Evolutionary conservation across 2,797 vertebrate species (phyloP).

Genomic region (Brachymystax lenok): DNA sequence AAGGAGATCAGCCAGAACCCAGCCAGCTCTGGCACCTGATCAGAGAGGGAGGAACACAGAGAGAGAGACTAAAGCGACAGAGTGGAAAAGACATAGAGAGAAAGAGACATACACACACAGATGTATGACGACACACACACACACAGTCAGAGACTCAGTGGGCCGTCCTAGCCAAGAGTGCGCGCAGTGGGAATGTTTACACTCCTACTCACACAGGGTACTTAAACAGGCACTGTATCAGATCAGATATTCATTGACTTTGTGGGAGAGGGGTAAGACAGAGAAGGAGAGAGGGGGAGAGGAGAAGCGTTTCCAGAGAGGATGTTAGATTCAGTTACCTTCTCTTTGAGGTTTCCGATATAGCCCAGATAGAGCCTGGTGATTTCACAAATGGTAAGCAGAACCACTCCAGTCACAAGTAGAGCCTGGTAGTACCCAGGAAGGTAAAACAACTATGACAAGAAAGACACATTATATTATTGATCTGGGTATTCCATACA

Average conservation of each 20-base stretch:
- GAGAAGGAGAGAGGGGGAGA: too few relatives aligned
- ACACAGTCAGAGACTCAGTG: background rate
- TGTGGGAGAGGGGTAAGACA: too few relatives aligned
- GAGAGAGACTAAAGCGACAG: too few relatives aligned
- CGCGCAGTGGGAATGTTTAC: background rate
- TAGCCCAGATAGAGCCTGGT: conserved; percentile 84
- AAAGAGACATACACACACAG: background rate
- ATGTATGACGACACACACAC: background rate
- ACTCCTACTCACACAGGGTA: background rate
- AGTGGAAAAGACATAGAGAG: too few relatives aligned
- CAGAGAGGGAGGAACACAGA: conserved; percentile 13
- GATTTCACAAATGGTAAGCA: conserved; percentile 75
- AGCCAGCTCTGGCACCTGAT: conserved; percentile 85
- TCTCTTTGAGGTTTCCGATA: conserved; percentile 85
- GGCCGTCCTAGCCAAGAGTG: background rate
- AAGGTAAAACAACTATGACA: conserved; percentile 74
- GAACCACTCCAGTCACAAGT: conserved; percentile 74
- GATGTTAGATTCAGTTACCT: conserved; percentile 69
- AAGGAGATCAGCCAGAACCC: conserved; percentile 86
- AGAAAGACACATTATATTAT: background rate
- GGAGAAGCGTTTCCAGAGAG: background rate
- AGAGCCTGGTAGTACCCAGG: conserved; percentile 84
- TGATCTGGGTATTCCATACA: background rate
- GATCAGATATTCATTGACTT: background rate
- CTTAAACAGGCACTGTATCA: background rate